Base-by-base conservation (phyloP, 2,888 invertebrate species). In the Altica lythri region DNA sequence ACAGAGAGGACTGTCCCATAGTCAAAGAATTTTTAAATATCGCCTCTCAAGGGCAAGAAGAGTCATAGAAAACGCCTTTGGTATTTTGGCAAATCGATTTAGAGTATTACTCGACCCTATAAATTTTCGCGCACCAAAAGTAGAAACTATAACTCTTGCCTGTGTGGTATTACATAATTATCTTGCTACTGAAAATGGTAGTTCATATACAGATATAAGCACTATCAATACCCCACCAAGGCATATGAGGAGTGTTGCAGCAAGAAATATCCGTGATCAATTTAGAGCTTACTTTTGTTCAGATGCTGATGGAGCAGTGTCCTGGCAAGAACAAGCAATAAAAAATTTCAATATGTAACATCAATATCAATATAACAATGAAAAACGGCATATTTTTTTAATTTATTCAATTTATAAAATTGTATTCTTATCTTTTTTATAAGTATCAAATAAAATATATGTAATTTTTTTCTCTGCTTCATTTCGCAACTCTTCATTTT, bases 181-280 rank as follows among this genome's bases (percentile, higher is more conserved):
- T 34, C 13, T 34, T 34, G 34, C 34, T 8, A 34, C 34, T 34
- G 34, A 34, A 34, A 34, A 34, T 34, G 14, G 34, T 34, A 34
- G 14, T 34, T 34, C 8, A 8, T 34, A 34, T 8, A 34, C 34
- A 14, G 34, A 34, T 34, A 34, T 13, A 34, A 13, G 34, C 10
- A 30, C 30, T 4, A 30, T 30, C n/a, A 30, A 30, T 30, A 30
- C 9, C 10, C 30, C 30, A 30, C 10, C 5, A 30, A 30, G 30
- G 10, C 9, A 1, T 8, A n/a, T 10, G 10, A 8, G 10, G 6
- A 30, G 30, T 30, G 14, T 14, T 14, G 34, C 8, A 35, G 35
- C 17, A 35, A 35, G 35, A 35, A 35, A 35, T n/a, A 35, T 17
- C n/a, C 35, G 35, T 9, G 17, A 35, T 16, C 9, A 35, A n/a